phyloP scores from a whole-genome alignment of 2,113 vertebrate genomes.

The Orycteropus afer region DNA sequence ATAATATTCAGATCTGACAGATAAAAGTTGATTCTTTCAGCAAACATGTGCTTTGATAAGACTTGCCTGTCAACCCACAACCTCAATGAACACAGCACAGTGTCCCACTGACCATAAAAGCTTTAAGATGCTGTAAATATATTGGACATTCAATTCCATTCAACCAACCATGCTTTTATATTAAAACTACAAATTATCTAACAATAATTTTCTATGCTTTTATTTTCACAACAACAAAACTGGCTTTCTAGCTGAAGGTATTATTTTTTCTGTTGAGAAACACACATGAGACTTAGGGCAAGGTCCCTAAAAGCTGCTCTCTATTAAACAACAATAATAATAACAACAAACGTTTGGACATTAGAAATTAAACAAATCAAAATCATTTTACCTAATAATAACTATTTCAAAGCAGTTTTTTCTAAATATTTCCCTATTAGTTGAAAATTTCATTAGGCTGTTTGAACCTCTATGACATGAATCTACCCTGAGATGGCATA shows the following conservation, averaged over 20 bases:
- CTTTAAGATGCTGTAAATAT: conserved; percentile 20
- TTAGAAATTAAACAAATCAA: not conserved
- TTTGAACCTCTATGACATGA: not conserved
- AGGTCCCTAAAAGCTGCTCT: not conserved
- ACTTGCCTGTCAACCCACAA: conserved; percentile 45
- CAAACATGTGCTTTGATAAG: conserved; percentile 57
- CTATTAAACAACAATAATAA: not conserved
- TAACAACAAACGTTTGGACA: not conserved
- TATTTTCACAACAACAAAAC: not conserved
- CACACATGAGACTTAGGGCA: not conserved
- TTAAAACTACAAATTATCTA: not conserved
- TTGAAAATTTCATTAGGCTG: not conserved
- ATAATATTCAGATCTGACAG: conserved; percentile 47
- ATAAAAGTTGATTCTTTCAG: conserved; percentile 58
- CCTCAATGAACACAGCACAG: conserved; percentile 21
- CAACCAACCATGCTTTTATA: not conserved
- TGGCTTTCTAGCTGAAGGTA: not conserved
- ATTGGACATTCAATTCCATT: conserved; percentile 10
- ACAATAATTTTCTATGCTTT: not conserved
- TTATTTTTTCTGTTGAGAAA: not conserved
- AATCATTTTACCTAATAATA: not conserved
- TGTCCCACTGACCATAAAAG: conserved; percentile 42
- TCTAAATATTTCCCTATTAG: not conserved
- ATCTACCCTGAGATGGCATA: not conserved
- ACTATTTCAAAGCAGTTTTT: not conserved